phyloP scores from a whole-genome alignment of 2,113 vertebrate genomes.

The Etheostoma spectabile region DNA sequence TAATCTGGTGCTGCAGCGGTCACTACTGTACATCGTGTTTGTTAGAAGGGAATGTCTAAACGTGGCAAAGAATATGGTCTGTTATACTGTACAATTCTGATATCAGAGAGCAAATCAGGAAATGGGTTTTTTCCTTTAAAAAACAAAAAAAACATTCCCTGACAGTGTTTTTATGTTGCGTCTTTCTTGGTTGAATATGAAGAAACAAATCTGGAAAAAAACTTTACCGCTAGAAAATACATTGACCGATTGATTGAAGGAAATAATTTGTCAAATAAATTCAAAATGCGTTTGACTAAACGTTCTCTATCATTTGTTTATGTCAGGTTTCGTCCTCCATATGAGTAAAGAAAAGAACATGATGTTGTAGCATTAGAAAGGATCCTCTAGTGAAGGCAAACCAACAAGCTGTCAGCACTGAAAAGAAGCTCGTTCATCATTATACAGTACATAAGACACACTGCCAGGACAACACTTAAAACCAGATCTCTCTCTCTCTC shows the following conservation, averaged over 20 bases:
- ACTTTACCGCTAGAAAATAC: not conserved
- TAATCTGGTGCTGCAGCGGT: slow-evolving; percentile 25
- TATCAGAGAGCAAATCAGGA: not conserved
- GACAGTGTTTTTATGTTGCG: not conserved
- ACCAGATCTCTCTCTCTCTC: too few relatives aligned
- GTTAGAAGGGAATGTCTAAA: slow-evolving; percentile 10
- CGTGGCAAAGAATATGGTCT: slow-evolving; percentile 24
- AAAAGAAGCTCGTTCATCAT: not conserved
- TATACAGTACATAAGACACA: not conserved
- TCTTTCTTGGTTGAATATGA: not conserved
- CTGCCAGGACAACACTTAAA: not conserved
- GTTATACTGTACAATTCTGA: not conserved
- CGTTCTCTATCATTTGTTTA: not conserved
- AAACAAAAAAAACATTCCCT: not conserved
- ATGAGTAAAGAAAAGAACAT: not conserved
- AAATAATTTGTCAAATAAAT: not conserved
- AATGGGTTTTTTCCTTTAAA: not conserved
- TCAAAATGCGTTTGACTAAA: not conserved
- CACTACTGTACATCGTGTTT: slow-evolving; percentile 9
- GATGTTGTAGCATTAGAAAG: not conserved
- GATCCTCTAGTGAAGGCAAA: not conserved
- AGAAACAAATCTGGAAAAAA: not conserved
- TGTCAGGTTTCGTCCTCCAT: slow-evolving; percentile 6
- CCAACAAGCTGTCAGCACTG: not conserved
- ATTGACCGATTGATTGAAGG: too few relatives aligned